Percentiles rank a stretch among this genome's conserved stretches.
Conservation (phyloP, 2,797 vertebrate species). For the Melanotaenia maccullochi region DNA sequence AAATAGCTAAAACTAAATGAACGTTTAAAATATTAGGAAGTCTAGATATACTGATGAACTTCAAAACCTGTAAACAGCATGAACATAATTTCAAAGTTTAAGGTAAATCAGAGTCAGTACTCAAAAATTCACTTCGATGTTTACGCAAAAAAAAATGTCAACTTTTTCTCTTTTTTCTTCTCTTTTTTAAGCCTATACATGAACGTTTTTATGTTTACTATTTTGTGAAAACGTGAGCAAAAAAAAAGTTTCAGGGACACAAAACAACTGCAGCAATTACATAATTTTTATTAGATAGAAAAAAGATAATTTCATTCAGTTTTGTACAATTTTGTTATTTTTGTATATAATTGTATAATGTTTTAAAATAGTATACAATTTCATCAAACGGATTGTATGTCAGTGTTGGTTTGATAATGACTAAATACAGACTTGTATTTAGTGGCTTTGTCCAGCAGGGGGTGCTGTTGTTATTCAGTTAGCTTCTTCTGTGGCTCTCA, state of each 20-base stretch:
- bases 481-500: not conserved
- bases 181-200: not conserved
- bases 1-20: not conserved
- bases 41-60: not conserved
- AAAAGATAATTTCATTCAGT: too few species aligned
- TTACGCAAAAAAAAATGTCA: not conserved
- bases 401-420: not conserved
- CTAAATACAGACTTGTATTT: conserved; percentile 47
- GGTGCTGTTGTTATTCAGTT: conserved; percentile 65
- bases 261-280: not conserved
- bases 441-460: conserved; percentile 65
- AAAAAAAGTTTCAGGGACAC: not conserved
- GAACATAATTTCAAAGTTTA: not conserved
- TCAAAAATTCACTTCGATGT: not conserved
- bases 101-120: not conserved
- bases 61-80: not conserved
- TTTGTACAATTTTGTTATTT: not conserved
- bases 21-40: too few species aligned
- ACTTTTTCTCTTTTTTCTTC: not conserved
- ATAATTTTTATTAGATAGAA: not conserved
- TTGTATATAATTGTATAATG: not conserved
- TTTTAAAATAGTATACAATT: not conserved
- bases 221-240: not conserved
- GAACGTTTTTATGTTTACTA: not conserved
- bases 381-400: not conserved